A percentile compares a stretch with the other conserved stretches of the same genome.
Evolutionary conservation across 2,888 invertebrate species (phyloP).

Genomic region (Cephus nigrinus): DNA sequence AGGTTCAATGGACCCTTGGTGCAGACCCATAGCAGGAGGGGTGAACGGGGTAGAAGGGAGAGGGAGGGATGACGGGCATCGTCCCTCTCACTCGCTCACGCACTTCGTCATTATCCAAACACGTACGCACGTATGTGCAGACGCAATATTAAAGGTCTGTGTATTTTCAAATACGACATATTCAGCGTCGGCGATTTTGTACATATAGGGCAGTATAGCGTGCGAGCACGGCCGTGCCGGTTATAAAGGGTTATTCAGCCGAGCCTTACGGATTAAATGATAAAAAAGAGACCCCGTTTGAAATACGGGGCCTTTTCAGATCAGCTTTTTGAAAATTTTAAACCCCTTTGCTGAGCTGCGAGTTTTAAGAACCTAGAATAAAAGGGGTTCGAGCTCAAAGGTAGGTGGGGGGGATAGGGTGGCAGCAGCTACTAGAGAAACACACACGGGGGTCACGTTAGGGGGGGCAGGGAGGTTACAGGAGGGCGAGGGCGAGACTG

Average conservation of each 20-base stretch:
- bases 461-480: neutral
- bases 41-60: constrained; percentile 16
- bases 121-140: constrained; percentile 21
- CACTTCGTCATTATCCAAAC: constrained; percentile 45
- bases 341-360: constrained; percentile 45
- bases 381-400: constrained; percentile 60
- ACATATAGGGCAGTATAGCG: constrained; percentile 16
- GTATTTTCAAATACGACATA: constrained; percentile 4
- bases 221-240: constrained; percentile 13
- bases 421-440: neutral
- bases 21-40: constrained; percentile 23
- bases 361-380: constrained; percentile 62
- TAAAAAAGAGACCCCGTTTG: constrained; percentile 54
- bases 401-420: neutral
- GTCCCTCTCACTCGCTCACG: constrained; percentile 14
- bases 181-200: constrained; percentile 21
- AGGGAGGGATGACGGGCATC: constrained; percentile 29
- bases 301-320: constrained; percentile 63
- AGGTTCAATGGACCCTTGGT: constrained; percentile 48
- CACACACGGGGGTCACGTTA: neutral
- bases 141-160: neutral
- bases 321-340: constrained; percentile 64
- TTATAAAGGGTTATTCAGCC: constrained; percentile 63
- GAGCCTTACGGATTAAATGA: constrained; percentile 63
- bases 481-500: neutral